Base-by-base conservation (phyloP, 2,797 vertebrate species). In the Miichthys miiuy region DNA sequence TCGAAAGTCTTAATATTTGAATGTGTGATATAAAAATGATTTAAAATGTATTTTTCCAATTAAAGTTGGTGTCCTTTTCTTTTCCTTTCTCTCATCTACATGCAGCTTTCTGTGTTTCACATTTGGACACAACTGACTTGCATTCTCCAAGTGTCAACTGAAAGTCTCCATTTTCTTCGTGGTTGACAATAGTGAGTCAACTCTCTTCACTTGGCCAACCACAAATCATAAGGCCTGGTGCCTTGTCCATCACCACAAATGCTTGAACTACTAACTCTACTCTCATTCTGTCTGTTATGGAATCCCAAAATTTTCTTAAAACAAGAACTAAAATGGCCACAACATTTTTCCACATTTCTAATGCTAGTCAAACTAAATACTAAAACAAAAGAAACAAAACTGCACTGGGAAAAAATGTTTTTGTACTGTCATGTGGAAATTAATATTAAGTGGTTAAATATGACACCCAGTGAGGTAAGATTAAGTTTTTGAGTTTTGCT, bases 241-340 rank as follows among this genome's bases (percentile, higher is more conserved):
- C 38, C 11, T 58, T 23, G 14, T 56, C 62, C 41, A 38, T 69
- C 60, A 23, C 18, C 47, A 41, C n/a, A 62, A 62, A 60, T 34
- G 0, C 46, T 57, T 50, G 9, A 23, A 25, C 41, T 17, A 61
- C 17, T 51, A 21, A 9, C 5, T 38, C 14, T 9, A 42, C 1
- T 56, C 4, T 48, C 20, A 46, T 65, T 61, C 5, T 12, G 42
- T 67, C 23, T 9, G 20, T 30, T 21, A 52, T 57, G 50, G 16
- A 64, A 68, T 64, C 38, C 38, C 25, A 14, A 71, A 71, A 30
- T 56, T 65, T 50, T 67, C 46, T 38, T 20, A 3, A 71, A 61
- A 20, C 50, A 50, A 27, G 4, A 69, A 16, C 1, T 57, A 38
- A 54, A 48, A 74, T 54, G 12, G 5, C 25, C 4, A 11, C n/a